Evolutionary conservation across 2,797 vertebrate species (phyloP), one percentile per base, ranked within the genome.

Genomic region (Syngnathus rostellatus): DNA sequence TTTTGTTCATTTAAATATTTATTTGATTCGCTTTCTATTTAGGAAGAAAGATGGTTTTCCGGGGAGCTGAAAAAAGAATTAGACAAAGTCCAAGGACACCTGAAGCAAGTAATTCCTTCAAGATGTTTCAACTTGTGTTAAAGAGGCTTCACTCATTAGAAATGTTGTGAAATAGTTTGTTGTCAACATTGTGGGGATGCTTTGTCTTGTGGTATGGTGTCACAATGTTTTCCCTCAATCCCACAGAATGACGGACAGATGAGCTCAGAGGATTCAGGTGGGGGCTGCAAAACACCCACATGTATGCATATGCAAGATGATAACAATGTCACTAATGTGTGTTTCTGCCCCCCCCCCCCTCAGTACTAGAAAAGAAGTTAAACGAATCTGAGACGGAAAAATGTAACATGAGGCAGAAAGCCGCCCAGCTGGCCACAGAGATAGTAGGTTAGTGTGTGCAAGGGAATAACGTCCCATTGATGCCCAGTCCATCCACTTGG

Each of bases 11-110:
- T 1, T 55, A 54, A 40, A 62, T 11, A 25, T 4, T 46, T 58
- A 5, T 58, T 1, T 64, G 3, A 46, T 70, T 10, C 68, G 2
- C 75, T 51, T 70, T 48, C 9, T 63, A 31, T 64, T 80, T 73
- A 99, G 96, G 97, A 99, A 88, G 97, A 99, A 86, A 91, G 92
- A 73, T 99, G 97, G 97, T 99, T 97, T 85, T 95, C 97, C 77
- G 95, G 94, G 83, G 97, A 99, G 84, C 87, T 99, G 81, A 99
- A 98, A 90, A 99, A 99, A 78, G 97, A 99, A 88, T 89, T 99
- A 88, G 96, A 98, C 85, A 99, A 94, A 93, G 93, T 95, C 77
- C 95, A 97, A 92, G 95, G 95, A 88, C 95, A 96, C 64, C 93
- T 89, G 85, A 97, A 97, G 92, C 96, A 98, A 95, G 97, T 99